These are phyloP conservation scores for Drosophila colorata DNA, from an alignment of 2,888 invertebrate genomes.

Conservation along the genomic window DNA sequence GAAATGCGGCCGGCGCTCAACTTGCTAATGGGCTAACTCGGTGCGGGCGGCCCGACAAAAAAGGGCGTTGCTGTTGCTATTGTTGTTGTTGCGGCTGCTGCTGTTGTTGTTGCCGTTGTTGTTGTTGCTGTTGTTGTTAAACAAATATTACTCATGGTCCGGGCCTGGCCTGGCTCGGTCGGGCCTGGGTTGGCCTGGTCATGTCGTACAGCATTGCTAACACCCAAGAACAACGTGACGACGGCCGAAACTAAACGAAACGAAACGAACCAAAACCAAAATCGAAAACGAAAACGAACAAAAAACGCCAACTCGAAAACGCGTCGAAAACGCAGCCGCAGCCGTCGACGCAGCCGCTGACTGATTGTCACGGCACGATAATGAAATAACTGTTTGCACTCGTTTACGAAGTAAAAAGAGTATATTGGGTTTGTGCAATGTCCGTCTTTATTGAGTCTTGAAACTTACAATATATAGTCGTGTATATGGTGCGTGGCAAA, in stretches of 20 bases:
- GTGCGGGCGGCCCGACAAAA: constrained; percentile 75
- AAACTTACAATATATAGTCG: too few species aligned
- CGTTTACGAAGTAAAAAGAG: not conserved
- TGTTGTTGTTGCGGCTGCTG: constrained; percentile 29
- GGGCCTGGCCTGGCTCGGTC: constrained; percentile 13
- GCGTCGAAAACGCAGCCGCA: constrained; percentile 61
- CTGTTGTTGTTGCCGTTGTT: constrained; percentile 25
- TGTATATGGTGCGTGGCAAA: too few species aligned
- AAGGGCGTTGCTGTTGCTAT: constrained; percentile 60
- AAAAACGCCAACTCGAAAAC: constrained; percentile 25
- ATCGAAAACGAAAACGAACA: constrained; percentile 1
- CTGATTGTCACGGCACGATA: constrained; percentile 76
- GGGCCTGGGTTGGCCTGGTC: constrained; percentile 48
- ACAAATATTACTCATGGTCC: constrained; percentile 75
- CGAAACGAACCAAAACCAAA: constrained; percentile 14
- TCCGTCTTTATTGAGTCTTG: too few species aligned
- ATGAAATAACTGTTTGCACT: constrained; percentile 62
- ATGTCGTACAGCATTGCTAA: constrained; percentile 78
- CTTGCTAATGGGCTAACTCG: constrained; percentile 55
- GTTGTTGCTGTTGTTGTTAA: constrained; percentile 50
- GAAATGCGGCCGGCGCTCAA: constrained; percentile 56
- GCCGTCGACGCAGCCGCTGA: constrained; percentile 65
- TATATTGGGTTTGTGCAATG: not conserved
- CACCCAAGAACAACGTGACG: constrained; percentile 76
- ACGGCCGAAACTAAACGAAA: constrained; percentile 51